Evolutionary conservation across 1,140 invertebrate species (phyloP).

Genomic region (Cyphomyrmex costatus): DNA sequence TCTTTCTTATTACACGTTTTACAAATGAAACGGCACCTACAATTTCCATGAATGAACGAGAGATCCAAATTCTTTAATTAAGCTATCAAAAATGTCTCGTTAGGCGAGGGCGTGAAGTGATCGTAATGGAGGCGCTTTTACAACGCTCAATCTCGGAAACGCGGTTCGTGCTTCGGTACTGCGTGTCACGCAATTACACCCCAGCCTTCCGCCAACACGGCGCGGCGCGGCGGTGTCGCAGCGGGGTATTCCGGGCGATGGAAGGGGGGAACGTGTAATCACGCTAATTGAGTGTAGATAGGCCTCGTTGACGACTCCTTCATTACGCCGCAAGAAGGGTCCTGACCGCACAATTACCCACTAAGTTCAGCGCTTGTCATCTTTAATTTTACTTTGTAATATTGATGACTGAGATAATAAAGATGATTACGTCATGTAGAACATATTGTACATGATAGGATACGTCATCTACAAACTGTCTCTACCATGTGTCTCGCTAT

Average conservation of each 20-base stretch:
- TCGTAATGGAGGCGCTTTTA: conserved; percentile 51
- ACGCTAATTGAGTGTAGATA: conserved; percentile 82
- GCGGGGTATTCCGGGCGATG: conserved; percentile 69
- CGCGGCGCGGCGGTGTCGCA: conserved; percentile 73
- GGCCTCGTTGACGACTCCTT: conserved; percentile 82
- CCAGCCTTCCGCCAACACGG: conserved; percentile 32
- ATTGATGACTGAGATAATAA: neutral
- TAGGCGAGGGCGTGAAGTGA: neutral
- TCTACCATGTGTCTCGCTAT: conserved; percentile 67
- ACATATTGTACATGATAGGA: conserved; percentile 53
- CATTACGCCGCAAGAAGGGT: conserved; percentile 77
- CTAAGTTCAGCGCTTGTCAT: conserved; percentile 75
- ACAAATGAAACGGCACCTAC: neutral
- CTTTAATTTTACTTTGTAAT: conserved; percentile 30
- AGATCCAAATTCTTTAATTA: neutral
- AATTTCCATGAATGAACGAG: neutral
- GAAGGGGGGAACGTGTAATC: conserved; percentile 78
- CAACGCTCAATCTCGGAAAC: conserved; percentile 70
- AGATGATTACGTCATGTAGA: neutral
- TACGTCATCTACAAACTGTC: conserved; percentile 37
- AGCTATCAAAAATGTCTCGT: conserved; percentile 20
- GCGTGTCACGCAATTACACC: conserved; percentile 75
- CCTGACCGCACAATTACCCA: conserved; percentile 78
- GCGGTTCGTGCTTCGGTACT: conserved; percentile 46
- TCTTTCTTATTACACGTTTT: neutral